These are phyloP conservation scores for Tineola bisselliella DNA, from an alignment of 2,888 invertebrate species.

Conservation along the genomic window DNA sequence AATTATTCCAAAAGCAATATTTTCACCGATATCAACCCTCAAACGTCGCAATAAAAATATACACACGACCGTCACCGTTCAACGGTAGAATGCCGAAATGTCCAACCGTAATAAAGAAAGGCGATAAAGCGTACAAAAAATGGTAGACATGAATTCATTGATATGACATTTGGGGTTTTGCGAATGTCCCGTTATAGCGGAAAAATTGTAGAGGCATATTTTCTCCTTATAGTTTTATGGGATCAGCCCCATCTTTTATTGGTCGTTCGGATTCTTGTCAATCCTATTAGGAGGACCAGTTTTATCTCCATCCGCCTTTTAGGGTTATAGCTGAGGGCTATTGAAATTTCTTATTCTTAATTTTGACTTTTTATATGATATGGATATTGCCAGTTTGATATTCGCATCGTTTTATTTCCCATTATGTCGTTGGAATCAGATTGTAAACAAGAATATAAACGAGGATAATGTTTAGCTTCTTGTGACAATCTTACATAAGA, in stretches of 20 bases:
- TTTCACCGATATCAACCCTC: slow-evolving; percentile 34
- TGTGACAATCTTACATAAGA: background rate
- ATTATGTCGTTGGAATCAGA: background rate
- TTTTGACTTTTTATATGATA: background rate
- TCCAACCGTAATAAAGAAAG: slow-evolving; percentile 62
- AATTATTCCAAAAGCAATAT: slow-evolving; percentile 51
- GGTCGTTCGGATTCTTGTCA: slow-evolving; percentile 56
- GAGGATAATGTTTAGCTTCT: background rate
- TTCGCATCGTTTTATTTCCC: background rate
- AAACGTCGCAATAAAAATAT: slow-evolving; percentile 40
- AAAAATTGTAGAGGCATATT: slow-evolving; percentile 40
- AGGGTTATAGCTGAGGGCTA: slow-evolving; percentile 20
- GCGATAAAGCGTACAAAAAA: slow-evolving; percentile 63
- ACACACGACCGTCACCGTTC: slow-evolving; percentile 23
- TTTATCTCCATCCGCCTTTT: slow-evolving; percentile 26
- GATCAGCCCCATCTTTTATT: slow-evolving; percentile 59
- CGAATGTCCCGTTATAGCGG: slow-evolving; percentile 53
- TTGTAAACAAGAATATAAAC: background rate
- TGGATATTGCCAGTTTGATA: background rate
- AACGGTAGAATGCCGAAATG: slow-evolving; percentile 38
- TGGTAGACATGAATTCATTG: slow-evolving; percentile 64
- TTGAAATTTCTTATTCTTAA: slow-evolving; percentile 8
- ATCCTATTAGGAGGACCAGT: slow-evolving; percentile 50
- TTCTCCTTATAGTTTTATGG: slow-evolving; percentile 63
- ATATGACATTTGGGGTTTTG: slow-evolving; percentile 60